These are phyloP conservation scores for Antennarius maculatus DNA, from an alignment of 2,797 vertebrate species.

Conservation along the genomic window DNA sequence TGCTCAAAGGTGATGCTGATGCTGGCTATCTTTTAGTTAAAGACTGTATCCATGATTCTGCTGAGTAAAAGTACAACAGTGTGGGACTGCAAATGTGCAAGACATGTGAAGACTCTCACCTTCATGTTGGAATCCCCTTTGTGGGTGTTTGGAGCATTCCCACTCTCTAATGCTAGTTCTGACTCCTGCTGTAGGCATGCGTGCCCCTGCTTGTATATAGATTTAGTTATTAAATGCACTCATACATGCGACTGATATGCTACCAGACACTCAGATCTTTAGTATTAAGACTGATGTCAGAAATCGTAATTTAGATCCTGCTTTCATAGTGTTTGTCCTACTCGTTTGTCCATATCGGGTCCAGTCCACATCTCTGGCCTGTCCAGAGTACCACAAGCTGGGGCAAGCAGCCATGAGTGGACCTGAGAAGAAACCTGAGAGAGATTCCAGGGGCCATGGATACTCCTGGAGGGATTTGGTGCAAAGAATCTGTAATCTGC, in stretches of 20 bases:
- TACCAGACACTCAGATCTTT: constrained; percentile 1
- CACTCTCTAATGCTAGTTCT: constrained; percentile 50
- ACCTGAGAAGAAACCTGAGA: constrained; percentile 83
- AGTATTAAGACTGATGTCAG: neutral
- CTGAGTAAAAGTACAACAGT: constrained; percentile 43
- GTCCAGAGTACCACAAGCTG: constrained; percentile 73
- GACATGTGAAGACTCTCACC: constrained; percentile 81
- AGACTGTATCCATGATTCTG: constrained; percentile 54
- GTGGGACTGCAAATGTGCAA: constrained; percentile 65
- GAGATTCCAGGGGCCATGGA: constrained; percentile 86
- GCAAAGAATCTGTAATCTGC: constrained; percentile 88
- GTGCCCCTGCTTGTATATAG: constrained; percentile 6
- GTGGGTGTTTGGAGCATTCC: constrained; percentile 64
- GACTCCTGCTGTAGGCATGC: constrained; percentile 51
- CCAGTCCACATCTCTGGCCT: constrained; percentile 51
- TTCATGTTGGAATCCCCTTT: constrained; percentile 78
- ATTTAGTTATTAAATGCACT: constrained; percentile 10
- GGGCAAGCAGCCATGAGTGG: constrained; percentile 59
- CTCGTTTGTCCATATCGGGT: constrained; percentile 20
- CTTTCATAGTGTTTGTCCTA: constrained; percentile 21
- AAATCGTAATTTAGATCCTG: constrained; percentile 8
- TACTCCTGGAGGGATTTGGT: constrained; percentile 89
- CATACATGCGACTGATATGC: constrained; percentile 23
- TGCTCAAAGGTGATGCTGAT: constrained; percentile 47
- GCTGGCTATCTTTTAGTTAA: constrained; percentile 54